Conservation (phyloP, 2,888 invertebrate genomes). For the Diogma glabrata region DNA sequence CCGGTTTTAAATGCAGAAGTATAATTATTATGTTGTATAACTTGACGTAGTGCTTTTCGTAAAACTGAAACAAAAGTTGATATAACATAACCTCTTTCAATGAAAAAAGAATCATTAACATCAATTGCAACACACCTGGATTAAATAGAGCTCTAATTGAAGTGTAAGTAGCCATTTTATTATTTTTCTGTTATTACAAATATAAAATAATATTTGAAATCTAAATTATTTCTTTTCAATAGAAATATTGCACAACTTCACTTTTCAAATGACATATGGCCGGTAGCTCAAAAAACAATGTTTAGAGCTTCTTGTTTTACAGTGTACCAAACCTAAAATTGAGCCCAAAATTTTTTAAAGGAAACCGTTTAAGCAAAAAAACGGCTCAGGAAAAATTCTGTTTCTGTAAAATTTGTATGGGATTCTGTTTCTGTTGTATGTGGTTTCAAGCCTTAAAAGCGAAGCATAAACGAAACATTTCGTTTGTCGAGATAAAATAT, state of each 20-base stretch:
- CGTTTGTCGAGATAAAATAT: too few relatives aligned
- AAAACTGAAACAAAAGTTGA: slow-evolving; percentile 10
- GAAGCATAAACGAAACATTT: too few relatives aligned
- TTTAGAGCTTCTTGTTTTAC: neutral
- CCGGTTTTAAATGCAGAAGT: neutral
- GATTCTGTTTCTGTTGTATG: too few relatives aligned
- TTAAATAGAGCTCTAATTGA: slow-evolving; percentile 11
- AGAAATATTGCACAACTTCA: slow-evolving; percentile 7
- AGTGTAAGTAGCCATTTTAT: slow-evolving; percentile 14
- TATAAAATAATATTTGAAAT: neutral
- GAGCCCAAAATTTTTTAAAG: too few relatives aligned
- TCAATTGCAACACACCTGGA: slow-evolving; percentile 12
- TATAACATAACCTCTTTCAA: slow-evolving; percentile 3
- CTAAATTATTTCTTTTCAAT: neutral
- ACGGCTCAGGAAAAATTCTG: too few relatives aligned
- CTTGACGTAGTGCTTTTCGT: slow-evolving; percentile 10
- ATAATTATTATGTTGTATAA: slow-evolving; percentile 5
- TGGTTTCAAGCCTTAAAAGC: too few relatives aligned
- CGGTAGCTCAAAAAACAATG: neutral
- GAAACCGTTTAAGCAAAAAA: too few relatives aligned
- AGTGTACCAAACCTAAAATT: too few relatives aligned
- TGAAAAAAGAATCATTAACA: neutral
- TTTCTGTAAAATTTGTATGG: too few relatives aligned
- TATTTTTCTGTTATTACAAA: neutral
- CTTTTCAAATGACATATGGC: slow-evolving; percentile 3